Percentiles rank a stretch among this genome's conserved stretches.
Conservation (phyloP, 2,113 vertebrate species). For the Macaca fascicularis region DNA sequence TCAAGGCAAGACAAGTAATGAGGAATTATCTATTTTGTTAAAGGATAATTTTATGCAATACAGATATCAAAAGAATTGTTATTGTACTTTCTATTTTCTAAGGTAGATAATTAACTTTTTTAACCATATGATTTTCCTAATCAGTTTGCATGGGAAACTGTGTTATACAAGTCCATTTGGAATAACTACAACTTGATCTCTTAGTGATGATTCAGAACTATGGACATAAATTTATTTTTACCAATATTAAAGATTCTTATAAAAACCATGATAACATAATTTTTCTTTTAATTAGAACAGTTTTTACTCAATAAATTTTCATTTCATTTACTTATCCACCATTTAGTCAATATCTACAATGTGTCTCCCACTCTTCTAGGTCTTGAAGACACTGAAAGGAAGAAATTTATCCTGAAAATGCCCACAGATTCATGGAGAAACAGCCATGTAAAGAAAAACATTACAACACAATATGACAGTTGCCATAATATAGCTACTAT, state of each 20-base stretch:
- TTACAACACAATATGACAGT: background rate
- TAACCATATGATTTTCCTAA: background rate
- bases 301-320: background rate
- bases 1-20: background rate
- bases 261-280: background rate
- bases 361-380: background rate
- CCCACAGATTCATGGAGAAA: background rate
- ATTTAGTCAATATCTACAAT: background rate
- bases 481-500: background rate
- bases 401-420: background rate
- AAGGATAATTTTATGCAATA: background rate
- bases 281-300: background rate
- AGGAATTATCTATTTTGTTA: background rate
- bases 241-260: background rate
- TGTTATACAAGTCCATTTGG: background rate
- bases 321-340: conserved; percentile 3
- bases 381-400: background rate
- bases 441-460: background rate
- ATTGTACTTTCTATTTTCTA: background rate
- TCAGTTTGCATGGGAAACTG: background rate
- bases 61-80: background rate
- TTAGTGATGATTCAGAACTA: background rate
- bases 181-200: background rate
- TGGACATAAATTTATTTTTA: background rate
- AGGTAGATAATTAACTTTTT: background rate